These are phyloP conservation scores for Cerastoderma edule DNA, from an alignment of 2,888 invertebrate species.

Conservation along the genomic window DNA sequence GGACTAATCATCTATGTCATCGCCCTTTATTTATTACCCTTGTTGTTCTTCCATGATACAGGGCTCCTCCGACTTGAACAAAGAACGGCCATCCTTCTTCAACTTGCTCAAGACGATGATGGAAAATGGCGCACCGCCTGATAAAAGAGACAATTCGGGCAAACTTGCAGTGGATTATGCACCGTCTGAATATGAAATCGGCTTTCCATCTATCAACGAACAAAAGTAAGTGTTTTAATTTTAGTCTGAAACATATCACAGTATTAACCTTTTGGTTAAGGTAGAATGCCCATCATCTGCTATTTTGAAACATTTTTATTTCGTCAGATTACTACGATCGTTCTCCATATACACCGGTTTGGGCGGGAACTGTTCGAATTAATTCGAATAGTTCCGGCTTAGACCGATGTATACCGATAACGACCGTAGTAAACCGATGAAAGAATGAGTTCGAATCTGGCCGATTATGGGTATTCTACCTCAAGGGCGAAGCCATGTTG, in stretches of 20 bases:
- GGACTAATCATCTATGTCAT: neutral
- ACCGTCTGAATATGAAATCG: too few species aligned
- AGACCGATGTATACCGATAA: too few species aligned
- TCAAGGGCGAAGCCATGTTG: too few species aligned
- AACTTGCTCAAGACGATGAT: neutral
- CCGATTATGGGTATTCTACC: too few species aligned
- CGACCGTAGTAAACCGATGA: too few species aligned
- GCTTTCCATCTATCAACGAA: too few species aligned
- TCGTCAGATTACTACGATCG: neutral
- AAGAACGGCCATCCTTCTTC: neutral
- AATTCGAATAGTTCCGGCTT: too few species aligned
- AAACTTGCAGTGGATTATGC: slow-evolving; percentile 4
- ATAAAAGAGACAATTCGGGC: neutral
- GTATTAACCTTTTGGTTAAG: neutral
- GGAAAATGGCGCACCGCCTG: slow-evolving; percentile 1
- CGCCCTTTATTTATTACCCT: neutral
- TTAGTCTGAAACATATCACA: neutral
- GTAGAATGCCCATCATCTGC: neutral
- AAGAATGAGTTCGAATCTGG: too few species aligned
- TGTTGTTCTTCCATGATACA: neutral
- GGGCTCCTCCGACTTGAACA: neutral
- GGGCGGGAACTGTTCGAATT: too few species aligned
- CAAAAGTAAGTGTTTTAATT: neutral
- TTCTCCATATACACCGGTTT: neutral
- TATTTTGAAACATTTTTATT: neutral